phyloP scores from a whole-genome alignment of 2,797 vertebrate species.

The Echiichthys vipera region DNA sequence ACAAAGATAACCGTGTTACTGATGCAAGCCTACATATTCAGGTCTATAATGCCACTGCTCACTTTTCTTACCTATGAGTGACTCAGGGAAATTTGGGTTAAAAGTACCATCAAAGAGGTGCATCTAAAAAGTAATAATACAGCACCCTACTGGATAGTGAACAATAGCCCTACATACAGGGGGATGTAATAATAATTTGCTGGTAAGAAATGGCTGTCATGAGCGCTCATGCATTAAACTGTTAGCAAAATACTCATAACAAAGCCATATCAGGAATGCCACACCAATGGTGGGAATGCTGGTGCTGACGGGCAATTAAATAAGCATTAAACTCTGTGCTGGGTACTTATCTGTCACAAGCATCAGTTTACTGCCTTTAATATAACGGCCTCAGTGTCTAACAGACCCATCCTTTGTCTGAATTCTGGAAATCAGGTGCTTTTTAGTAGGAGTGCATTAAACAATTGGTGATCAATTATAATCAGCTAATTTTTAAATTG shows the following conservation, averaged over 20 bases:
- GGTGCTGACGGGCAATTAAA: conserved; percentile 12
- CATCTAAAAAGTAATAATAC: neutral
- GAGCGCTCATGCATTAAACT: conserved; percentile 24
- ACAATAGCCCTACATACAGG: neutral
- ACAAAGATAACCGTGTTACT: conserved; percentile 12
- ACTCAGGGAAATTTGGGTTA: neutral
- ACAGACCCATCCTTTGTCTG: neutral
- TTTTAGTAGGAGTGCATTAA: conserved; percentile 3
- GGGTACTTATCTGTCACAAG: conserved; percentile 1
- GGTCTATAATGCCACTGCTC: neutral
- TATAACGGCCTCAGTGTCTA: neutral
- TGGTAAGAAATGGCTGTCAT: conserved; percentile 34
- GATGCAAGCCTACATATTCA: neutral
- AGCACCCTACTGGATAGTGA: no score
- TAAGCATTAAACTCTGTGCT: conserved; percentile 7
- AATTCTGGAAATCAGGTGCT: conserved; percentile 29
- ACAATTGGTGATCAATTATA: neutral
- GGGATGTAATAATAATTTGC: conserved; percentile 26
- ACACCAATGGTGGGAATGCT: conserved; percentile 18
- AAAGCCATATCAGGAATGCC: conserved; percentile 27
- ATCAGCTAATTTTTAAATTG: conserved; percentile 2
- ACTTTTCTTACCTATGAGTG: neutral
- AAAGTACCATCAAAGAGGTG: conserved; percentile 1
- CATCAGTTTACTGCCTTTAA: conserved; percentile 23
- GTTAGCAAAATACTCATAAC: conserved; percentile 35